These are phyloP conservation scores for Meloidogyne exigua DNA, from an alignment of 1,140 invertebrate genomes.

Conservation along the genomic window DNA sequence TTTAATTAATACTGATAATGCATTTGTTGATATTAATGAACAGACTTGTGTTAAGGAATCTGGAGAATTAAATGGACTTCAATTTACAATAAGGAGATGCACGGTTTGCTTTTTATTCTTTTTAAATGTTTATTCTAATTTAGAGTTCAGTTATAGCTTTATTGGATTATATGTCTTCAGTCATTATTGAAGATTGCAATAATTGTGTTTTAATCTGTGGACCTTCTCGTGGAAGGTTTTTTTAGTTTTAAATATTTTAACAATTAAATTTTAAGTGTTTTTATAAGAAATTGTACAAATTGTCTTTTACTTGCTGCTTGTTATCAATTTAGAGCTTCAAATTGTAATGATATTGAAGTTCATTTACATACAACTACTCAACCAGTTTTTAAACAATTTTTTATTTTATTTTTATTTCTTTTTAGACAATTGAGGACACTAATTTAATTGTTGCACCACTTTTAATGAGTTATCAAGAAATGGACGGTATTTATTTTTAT, in stretches of 20 bases:
- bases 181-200: conserved; percentile 22
- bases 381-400: conserved; percentile 2
- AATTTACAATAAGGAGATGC: conserved; percentile 13
- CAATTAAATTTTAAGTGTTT: background rate
- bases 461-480: conserved; percentile 22
- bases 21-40: background rate
- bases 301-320: conserved; percentile 23
- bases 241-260: background rate
- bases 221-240: conserved; percentile 20
- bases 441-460: conserved; percentile 21
- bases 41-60: conserved; percentile 4
- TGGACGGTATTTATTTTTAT: conserved; percentile 7
- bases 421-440: conserved; percentile 24
- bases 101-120: conserved; percentile 1
- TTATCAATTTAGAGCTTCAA: conserved; percentile 19
- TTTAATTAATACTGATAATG: background rate
- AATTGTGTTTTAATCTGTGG: conserved; percentile 22
- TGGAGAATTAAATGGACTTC: conserved; percentile 9
- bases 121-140: background rate
- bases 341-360: conserved; percentile 14
- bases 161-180: conserved; percentile 7
- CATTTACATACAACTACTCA: conserved; percentile 21
- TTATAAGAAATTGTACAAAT: conserved; percentile 18
- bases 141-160: conserved; percentile 19
- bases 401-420: background rate